phyloP scores from a whole-genome alignment of 2,797 vertebrate genomes.

The Thamnophis elegans region DNA sequence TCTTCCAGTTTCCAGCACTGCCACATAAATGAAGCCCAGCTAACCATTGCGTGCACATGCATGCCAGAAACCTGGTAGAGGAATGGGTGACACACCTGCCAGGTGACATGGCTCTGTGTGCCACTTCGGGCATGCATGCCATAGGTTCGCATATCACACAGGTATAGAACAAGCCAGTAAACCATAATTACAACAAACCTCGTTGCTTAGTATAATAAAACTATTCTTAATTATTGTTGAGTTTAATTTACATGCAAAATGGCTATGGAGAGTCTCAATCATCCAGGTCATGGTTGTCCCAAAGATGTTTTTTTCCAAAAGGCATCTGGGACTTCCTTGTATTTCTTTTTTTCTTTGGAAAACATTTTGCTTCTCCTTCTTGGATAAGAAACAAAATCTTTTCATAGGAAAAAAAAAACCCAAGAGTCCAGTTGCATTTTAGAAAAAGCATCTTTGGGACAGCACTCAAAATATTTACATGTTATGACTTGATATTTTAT shows the following conservation, averaged over 20 bases:
- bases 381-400: not conserved
- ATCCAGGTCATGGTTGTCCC: not conserved
- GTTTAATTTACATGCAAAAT: not conserved
- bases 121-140: too few species aligned
- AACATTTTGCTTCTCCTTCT: not conserved
- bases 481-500: not conserved
- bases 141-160: too few species aligned
- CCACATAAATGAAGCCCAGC: too few species aligned
- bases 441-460: not conserved
- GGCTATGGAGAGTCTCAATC: not conserved
- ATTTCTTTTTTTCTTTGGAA: not conserved
- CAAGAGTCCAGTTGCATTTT: not conserved
- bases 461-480: not conserved
- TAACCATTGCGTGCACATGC: too few species aligned
- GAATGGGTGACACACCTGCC: too few species aligned
- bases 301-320: not conserved
- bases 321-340: not conserved
- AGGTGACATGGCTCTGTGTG: too few species aligned
- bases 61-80: too few species aligned
- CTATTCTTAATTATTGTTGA: not conserved
- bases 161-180: not conserved
- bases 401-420: not conserved
- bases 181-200: not conserved
- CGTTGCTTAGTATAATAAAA: not conserved
- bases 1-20: too few species aligned